Percentiles rank a stretch among this genome's conserved stretches.
Evolutionary conservation across 2,113 vertebrate genomes (phyloP).

Genomic region (Barnardius zonarius): DNA sequence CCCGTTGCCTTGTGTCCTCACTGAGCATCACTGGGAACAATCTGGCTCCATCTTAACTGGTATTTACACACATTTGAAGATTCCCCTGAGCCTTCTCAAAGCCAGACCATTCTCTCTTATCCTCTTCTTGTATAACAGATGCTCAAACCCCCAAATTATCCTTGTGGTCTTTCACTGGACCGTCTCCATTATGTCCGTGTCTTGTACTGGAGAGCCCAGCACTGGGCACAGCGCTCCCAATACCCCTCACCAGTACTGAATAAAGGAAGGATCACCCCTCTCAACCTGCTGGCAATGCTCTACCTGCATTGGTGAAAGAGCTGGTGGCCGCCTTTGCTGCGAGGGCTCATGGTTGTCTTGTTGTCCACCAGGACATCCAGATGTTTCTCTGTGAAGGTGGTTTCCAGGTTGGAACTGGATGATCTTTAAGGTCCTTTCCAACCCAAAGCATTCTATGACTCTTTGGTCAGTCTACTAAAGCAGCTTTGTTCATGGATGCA

Average conservation of each 20-base stretch:
- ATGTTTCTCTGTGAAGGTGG: neutral
- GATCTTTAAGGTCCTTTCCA: neutral
- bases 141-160: neutral
- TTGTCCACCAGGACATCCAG: neutral
- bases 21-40: neutral
- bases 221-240: accelerated
- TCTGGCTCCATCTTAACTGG: neutral
- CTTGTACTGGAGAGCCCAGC: neutral
- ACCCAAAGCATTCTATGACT: neutral
- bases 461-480: neutral
- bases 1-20: accelerated
- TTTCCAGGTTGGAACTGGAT: neutral
- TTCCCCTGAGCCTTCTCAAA: neutral
- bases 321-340: neutral
- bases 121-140: neutral
- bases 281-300: neutral
- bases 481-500: accelerated
- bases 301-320: neutral
- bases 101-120: neutral
- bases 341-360: neutral
- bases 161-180: neutral
- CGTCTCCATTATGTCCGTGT: neutral
- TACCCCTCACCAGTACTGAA: neutral
- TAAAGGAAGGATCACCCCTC: neutral
- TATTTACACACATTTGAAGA: neutral